Conservation (phyloP, 1,140 invertebrate species). For the Lordiphosa stackelbergi region DNA sequence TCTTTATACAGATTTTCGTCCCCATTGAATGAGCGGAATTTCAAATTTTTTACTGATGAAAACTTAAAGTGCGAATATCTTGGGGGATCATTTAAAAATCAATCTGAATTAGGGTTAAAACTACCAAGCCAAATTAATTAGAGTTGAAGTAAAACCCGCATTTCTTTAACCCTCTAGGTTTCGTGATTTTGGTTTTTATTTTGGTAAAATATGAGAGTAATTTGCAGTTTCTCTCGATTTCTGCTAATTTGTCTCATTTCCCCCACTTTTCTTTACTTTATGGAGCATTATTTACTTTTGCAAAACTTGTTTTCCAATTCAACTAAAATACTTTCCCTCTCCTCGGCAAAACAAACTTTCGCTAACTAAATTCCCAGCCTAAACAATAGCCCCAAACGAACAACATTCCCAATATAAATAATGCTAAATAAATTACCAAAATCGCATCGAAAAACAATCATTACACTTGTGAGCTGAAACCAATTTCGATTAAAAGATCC, state of each 20-base stretch:
- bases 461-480: conserved; percentile 47
- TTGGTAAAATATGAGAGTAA: too few species aligned
- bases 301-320: conserved; percentile 8
- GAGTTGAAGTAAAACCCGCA: too few species aligned
- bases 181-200: too few species aligned
- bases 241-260: conserved; percentile 4
- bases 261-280: not conserved
- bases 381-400: conserved; percentile 1
- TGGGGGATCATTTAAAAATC: not conserved
- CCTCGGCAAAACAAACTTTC: conserved; percentile 3
- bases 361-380: conserved; percentile 4
- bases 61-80: not conserved
- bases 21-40: not conserved
- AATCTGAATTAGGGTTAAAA: too few species aligned
- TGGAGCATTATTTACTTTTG: conserved; percentile 6
- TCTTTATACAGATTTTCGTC: conserved; percentile 8
- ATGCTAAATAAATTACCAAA: conserved; percentile 64
- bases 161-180: too few species aligned
- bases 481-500: conserved; percentile 60
- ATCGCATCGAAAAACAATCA: conserved; percentile 65
- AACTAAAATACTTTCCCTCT: conserved; percentile 6
- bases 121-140: too few species aligned
- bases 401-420: conserved; percentile 40
- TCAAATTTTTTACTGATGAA: not conserved
- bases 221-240: not conserved